phyloP scores from a whole-genome alignment of 2,888 invertebrate species.

The Lithophane socia region DNA sequence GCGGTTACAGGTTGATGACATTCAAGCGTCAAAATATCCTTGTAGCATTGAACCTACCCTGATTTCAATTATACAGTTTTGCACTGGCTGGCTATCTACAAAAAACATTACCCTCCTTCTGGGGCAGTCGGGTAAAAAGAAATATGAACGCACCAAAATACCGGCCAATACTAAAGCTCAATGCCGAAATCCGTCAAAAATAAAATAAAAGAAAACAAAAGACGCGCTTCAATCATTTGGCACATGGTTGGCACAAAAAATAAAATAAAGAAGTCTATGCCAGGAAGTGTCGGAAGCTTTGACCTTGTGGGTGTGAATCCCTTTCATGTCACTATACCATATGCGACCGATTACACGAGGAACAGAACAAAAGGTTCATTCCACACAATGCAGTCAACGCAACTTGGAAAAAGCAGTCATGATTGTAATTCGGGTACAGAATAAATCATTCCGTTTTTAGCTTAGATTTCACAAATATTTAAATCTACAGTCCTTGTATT shows the following conservation, averaged over 20 bases:
- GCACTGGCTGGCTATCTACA: not conserved
- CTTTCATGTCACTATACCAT: slow-evolving; percentile 55
- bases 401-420: not conserved
- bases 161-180: not conserved
- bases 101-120: not conserved
- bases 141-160: not conserved
- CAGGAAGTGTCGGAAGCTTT: slow-evolving; percentile 69
- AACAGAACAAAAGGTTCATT: slow-evolving; percentile 13
- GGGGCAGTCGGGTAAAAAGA: not conserved
- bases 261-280: slow-evolving; percentile 52
- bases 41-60: too few relatives aligned
- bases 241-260: slow-evolving; percentile 48
- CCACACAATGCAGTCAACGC: not conserved
- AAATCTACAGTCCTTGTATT: too few relatives aligned
- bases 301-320: slow-evolving; percentile 71
- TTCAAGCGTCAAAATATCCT: too few relatives aligned
- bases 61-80: too few relatives aligned
- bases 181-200: slow-evolving; percentile 1
- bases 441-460: too few relatives aligned
- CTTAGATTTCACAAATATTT: too few relatives aligned
- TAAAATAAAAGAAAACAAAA: slow-evolving; percentile 32
- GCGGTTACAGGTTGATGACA: too few relatives aligned
- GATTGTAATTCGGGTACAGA: too few relatives aligned
- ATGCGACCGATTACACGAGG: slow-evolving; percentile 14
- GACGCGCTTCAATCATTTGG: slow-evolving; percentile 34